These are phyloP conservation scores for Sternotherus odoratus DNA, from an alignment of 2,797 vertebrate species.

Conservation along the genomic window DNA sequence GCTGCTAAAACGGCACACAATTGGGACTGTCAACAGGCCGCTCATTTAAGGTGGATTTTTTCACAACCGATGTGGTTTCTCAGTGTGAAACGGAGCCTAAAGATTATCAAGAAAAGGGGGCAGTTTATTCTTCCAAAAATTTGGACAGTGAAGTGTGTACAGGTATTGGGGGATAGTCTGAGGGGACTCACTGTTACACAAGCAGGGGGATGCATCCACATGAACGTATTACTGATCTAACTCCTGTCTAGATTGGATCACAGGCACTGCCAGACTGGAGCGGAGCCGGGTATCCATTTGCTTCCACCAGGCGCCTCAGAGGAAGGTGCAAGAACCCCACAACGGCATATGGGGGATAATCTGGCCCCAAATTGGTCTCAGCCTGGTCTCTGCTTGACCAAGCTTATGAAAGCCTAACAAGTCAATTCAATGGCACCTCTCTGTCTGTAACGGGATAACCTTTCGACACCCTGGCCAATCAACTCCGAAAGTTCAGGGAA, in stretches of 20 bases:
- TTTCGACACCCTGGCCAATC: neutral
- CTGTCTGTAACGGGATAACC: neutral
- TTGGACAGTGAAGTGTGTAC: neutral
- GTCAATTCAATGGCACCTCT: neutral
- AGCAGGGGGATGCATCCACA: neutral
- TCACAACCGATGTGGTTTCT: neutral
- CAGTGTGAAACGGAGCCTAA: neutral
- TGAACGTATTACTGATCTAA: neutral
- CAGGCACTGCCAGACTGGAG: neutral
- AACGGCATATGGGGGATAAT: neutral
- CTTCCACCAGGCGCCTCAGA: neutral
- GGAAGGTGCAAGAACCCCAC: neutral
- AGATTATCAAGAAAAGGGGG: neutral
- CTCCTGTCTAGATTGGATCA: neutral
- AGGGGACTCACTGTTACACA: neutral
- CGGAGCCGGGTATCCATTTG: neutral
- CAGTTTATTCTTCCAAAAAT: neutral
- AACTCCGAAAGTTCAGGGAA: neutral
- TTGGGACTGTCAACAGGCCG: neutral
- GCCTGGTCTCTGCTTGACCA: neutral
- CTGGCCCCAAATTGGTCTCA: neutral
- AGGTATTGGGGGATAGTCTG: neutral
- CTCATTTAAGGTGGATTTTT: neutral
- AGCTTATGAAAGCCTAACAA: neutral
- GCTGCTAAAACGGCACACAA: neutral